Percentiles rank a stretch among this genome's conserved stretches.
phyloP scores from a whole-genome alignment of 2,113 vertebrate species.

The Tragulus kanchil region DNA sequence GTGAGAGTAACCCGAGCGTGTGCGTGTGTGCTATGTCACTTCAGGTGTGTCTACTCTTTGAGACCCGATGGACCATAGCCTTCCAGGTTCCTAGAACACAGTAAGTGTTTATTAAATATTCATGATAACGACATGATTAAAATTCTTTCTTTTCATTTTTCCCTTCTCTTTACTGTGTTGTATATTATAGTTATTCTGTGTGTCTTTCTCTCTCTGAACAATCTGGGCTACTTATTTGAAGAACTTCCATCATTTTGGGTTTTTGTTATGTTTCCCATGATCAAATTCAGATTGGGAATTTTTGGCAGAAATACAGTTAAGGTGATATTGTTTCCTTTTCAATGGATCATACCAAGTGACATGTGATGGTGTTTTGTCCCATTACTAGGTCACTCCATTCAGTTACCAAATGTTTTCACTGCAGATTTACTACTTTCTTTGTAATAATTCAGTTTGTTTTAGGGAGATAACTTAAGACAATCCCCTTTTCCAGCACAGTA shows the following conservation, averaged over 20 bases:
- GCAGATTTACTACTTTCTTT: neutral
- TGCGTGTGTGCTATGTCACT: neutral
- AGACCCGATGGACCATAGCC: neutral
- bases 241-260: neutral
- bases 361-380: neutral
- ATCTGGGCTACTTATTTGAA: constrained; percentile 2
- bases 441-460: neutral
- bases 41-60: neutral
- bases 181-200: neutral
- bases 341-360: neutral
- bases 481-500: neutral
- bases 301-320: neutral
- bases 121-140: neutral
- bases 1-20: neutral
- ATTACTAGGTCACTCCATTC: neutral
- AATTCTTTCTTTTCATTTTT: neutral
- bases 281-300: neutral
- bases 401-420: neutral
- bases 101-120: neutral
- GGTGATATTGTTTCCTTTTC: neutral
- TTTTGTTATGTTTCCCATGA: neutral
- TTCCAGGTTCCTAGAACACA: neutral
- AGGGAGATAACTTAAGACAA: neutral
- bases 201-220: neutral
- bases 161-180: neutral